phyloP scores from a whole-genome alignment of 2,888 invertebrate species.

The Andricus curvator region DNA sequence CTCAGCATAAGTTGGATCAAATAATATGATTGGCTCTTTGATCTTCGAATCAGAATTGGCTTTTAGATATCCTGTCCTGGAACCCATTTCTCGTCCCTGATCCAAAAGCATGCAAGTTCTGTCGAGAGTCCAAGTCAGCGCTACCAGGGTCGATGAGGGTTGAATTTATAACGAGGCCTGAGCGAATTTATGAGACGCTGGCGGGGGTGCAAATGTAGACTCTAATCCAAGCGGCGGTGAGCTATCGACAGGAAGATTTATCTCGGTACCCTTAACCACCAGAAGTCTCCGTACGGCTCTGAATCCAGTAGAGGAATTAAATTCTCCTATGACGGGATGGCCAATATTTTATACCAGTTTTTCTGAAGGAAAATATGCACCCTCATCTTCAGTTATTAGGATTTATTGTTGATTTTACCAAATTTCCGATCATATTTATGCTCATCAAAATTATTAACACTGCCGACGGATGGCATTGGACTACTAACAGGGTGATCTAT shows the following conservation, averaged over 20 bases:
- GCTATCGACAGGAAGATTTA: slow-evolving; percentile 77
- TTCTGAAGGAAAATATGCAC: neutral
- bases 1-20: neutral
- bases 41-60: neutral
- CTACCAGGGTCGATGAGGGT: slow-evolving; percentile 59
- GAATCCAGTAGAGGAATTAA: slow-evolving; percentile 60
- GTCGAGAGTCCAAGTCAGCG: slow-evolving; percentile 55
- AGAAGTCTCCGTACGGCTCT: slow-evolving; percentile 53
- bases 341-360: slow-evolving; percentile 23
- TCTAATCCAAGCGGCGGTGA: slow-evolving; percentile 75
- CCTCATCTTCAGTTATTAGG: neutral
- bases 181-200: slow-evolving; percentile 70
- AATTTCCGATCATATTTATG: neutral
- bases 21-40: slow-evolving; percentile 17
- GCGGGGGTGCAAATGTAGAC: slow-evolving; percentile 74
- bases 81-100: slow-evolving; percentile 52
- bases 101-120: slow-evolving; percentile 54
- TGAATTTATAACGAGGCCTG: slow-evolving; percentile 72
- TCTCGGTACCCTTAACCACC: slow-evolving; percentile 61
- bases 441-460: too few relatives aligned
- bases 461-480: too few relatives aligned
- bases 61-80: slow-evolving; percentile 5
- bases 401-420: neutral
- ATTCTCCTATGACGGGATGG: slow-evolving; percentile 54
- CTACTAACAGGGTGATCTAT: too few relatives aligned